Evolutionary conservation across 2,113 vertebrate genomes (phyloP).

Genomic region (Orientallactaga bullata): DNA sequence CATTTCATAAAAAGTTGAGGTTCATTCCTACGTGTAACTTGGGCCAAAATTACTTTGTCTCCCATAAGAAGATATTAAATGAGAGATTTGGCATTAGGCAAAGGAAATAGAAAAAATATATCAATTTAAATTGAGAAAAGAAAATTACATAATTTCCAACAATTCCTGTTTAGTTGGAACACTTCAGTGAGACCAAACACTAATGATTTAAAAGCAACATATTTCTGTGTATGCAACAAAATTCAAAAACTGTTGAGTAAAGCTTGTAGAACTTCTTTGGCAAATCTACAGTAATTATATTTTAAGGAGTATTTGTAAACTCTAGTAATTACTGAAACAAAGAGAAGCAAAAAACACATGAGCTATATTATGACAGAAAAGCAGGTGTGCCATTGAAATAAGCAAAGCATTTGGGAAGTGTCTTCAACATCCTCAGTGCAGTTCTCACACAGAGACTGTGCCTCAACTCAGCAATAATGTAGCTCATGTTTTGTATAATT

Average conservation of each 20-base stretch:
- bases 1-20: too few species aligned
- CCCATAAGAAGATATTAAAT: neutral
- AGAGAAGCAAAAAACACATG: constrained; percentile 75
- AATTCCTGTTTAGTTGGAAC: constrained; percentile 30
- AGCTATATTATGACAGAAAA: constrained; percentile 72
- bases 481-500: constrained; percentile 14
- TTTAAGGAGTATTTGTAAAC: constrained; percentile 82
- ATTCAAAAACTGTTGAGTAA: constrained; percentile 55
- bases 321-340: constrained; percentile 80
- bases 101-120: neutral
- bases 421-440: constrained; percentile 43
- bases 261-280: constrained; percentile 62
- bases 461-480: constrained; percentile 49
- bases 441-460: constrained; percentile 47
- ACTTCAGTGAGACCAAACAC: constrained; percentile 23
- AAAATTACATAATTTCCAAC: constrained; percentile 39
- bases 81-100: neutral
- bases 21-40: fast-evolving
- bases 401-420: constrained; percentile 61
- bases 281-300: constrained; percentile 76
- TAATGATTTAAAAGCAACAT: constrained; percentile 62
- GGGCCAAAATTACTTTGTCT: neutral
- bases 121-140: constrained; percentile 21
- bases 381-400: constrained; percentile 80
- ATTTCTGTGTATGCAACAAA: neutral